Base-by-base conservation (phyloP, 2,888 invertebrate species). In the Drosophila mercatorum region DNA sequence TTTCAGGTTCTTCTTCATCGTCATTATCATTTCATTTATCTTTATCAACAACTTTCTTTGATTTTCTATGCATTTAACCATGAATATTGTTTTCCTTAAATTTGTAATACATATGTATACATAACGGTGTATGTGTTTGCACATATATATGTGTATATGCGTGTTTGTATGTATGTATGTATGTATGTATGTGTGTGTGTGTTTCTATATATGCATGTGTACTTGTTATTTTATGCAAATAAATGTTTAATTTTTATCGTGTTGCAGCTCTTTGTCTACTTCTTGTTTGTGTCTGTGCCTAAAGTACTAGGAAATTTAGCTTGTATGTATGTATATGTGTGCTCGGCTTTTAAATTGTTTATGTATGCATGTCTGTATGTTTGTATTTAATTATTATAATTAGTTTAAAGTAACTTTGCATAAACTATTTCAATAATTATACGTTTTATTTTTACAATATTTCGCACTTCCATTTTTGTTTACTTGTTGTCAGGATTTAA, bases 371-470 rank as follows among this genome's bases (percentile, higher is more conserved):
- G 11, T 36, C 36, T 63, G 49, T 66, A 38, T 65, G 51, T 86
- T 68, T 83, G 68, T 87, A 89, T 78, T 78, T 88, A 88, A 84
- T 82, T 75, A 68, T 88, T 68, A 64, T 73, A 69, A 82, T 89
- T 89, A 85, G 67, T 85, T 88, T 89, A 72, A 79, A 71, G 68
- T 81, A 66, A 72, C 64, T 69, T 53, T 71, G 68, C 66, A 81
- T 88, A 87, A 83, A 78, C 84, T 83, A 87, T 81, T 78, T 87
- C 83, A 89, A 83, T 83, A 89, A 83, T 89, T 89, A 84, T 78
- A 72, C 51, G 53, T 49, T 58, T 57, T 52, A n/a, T 81, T 63
- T 74, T 66, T 76, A 75, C 63, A 67, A 34, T 55, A 28, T 47
- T 62, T 53, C n/a, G 63, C 52, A 65, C 73, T 72, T 57, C 53